These are phyloP conservation scores for Gastrophryne carolinensis DNA, from an alignment of 2,797 vertebrate genomes.

Conservation along the genomic window DNA sequence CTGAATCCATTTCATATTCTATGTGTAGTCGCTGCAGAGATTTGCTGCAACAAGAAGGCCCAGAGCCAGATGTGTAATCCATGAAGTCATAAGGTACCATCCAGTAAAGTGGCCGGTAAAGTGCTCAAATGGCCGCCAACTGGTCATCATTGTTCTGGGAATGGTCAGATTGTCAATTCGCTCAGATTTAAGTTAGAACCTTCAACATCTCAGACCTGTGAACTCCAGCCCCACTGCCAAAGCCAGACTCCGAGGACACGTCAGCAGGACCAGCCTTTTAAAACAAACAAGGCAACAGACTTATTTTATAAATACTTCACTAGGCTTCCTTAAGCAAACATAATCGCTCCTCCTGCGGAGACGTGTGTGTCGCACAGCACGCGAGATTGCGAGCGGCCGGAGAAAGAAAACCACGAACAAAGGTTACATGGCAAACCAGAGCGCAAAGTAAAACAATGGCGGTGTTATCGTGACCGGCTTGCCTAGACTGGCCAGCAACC, in stretches of 20 bases:
- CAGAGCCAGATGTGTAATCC: neutral
- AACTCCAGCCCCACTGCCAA: neutral
- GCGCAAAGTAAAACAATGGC: neutral
- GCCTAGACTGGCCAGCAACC: too few relatives aligned
- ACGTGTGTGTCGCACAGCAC: neutral
- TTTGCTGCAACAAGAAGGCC: too few relatives aligned
- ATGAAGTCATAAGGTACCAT: conserved; percentile 3
- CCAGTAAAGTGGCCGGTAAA: neutral
- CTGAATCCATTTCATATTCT: too few relatives aligned
- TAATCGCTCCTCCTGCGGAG: neutral
- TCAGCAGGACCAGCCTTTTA: neutral
- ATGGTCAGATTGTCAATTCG: conserved; percentile 14
- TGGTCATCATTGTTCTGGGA: conserved; percentile 4
- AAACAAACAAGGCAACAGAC: neutral
- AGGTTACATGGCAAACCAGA: neutral
- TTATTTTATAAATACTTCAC: neutral
- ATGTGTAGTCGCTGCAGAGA: too few relatives aligned
- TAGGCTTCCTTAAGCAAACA: neutral
- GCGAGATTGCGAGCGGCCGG: neutral
- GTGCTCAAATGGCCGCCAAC: neutral
- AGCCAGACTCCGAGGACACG: neutral
- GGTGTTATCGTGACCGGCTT: too few relatives aligned
- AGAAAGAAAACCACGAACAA: neutral
- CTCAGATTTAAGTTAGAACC: conserved; percentile 1
- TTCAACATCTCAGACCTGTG: neutral